Percentiles rank a stretch among this genome's conserved stretches.
Conservation (phyloP, 2,888 invertebrate genomes). For the Meandrusa payeni region DNA sequence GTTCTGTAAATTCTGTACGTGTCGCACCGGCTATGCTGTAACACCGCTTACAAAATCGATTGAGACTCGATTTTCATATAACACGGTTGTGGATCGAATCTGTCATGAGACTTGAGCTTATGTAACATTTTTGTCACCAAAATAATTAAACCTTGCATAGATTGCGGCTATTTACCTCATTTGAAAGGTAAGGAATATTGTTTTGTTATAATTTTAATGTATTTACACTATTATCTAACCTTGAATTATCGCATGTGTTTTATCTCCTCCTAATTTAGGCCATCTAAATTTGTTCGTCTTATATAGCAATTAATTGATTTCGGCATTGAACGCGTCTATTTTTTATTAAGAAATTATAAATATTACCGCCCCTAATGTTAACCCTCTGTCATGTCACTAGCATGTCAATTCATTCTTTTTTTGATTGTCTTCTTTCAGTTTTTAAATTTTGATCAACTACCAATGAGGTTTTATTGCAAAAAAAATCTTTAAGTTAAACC, state of each 20-base stretch:
- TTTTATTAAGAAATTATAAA: conserved; percentile 3
- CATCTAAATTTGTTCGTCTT: neutral
- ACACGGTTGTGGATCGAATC: conserved; percentile 39
- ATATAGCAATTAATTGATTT: conserved; percentile 7
- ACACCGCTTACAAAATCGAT: conserved; percentile 54
- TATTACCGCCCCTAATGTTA: neutral
- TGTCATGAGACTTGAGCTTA: conserved; percentile 73
- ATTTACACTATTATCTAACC: conserved; percentile 42
- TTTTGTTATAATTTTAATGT: conserved; percentile 30
- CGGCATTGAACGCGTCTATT: conserved; percentile 1
- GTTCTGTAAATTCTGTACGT: conserved; percentile 48
- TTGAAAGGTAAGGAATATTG: conserved; percentile 61
- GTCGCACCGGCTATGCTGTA: conserved; percentile 50
- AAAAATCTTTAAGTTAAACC: too few species aligned
- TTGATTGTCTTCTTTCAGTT: too few species aligned
- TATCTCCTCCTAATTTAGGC: conserved; percentile 2
- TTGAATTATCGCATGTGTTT: conserved; percentile 41
- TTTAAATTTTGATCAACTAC: too few species aligned
- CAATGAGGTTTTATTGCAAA: too few species aligned
- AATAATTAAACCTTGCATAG: conserved; percentile 54
- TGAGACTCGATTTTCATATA: conserved; percentile 44
- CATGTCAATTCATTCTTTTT: too few species aligned
- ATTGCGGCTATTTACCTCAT: conserved; percentile 62
- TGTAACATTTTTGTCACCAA: conserved; percentile 71
- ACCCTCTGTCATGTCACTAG: too few species aligned